Base-by-base conservation (phyloP, 2,113 vertebrate species). In the Fulica atra region DNA sequence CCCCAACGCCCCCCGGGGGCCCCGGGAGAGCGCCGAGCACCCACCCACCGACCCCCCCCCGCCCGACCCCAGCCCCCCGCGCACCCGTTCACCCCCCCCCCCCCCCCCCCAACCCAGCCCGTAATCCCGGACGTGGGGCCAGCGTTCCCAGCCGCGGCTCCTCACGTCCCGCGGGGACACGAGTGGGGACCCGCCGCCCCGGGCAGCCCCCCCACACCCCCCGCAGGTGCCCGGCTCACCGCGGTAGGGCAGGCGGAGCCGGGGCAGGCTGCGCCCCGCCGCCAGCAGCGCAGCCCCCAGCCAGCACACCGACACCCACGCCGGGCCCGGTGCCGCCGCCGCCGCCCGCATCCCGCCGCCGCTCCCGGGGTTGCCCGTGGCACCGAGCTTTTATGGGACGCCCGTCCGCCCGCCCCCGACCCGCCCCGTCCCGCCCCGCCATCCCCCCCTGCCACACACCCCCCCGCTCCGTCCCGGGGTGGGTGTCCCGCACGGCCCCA, bases 161-260 rank as follows among this genome's bases (percentile, higher is more conserved):
- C 54, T 36, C 35, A 9, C 13, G 4, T 8, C 18, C 38, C 5
- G 7, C 2, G 18, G 20, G 6, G 23, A 13, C 19, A 13, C 21
- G 19, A 14, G 38, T 10, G 70, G 16, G 48, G 26, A 73, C 36
- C 17, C 40, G 17, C 40, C 40, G 17, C 2, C 17, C 20, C 20
- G 38, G 42, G 19, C 9, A 35, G 25, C 54, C 36, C 35, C 23
- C 51, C 77, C 68, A 25, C 71, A 56, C 40, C 40, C 40, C 42
- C 42, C 42, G 35, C 89, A 86, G 86, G 71, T 92, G 63, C 76
- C 92, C 77, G 26, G 48, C 95, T 94, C 97, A 98, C 98, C 98
- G 98, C 81, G 77, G 85, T 96, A 97, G 89, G 98, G 88, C 95
- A 98, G 96, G 76, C 97, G 96, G 70, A 98, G 94, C 35, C 98